Evolutionary conservation across 2,888 invertebrate genomes (phyloP).

Genomic region (Stenodera caucasica): DNA sequence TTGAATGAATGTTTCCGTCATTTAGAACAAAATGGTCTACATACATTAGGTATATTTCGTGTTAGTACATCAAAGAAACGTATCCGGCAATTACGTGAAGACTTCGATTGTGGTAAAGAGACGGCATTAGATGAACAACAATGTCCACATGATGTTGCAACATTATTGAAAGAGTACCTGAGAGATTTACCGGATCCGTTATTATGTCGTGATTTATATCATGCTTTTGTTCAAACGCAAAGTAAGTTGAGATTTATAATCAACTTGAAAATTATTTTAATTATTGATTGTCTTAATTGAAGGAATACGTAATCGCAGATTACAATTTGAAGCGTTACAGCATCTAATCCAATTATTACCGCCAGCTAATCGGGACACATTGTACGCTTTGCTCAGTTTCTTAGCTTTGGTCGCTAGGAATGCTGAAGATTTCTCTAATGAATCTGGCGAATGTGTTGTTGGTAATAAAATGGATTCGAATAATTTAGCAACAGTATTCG

Average conservation of each 20-base stretch:
- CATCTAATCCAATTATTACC: conserved; percentile 85
- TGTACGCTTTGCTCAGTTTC: conserved; percentile 80
- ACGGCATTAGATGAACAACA: conserved; percentile 74
- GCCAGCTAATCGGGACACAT: conserved; percentile 85
- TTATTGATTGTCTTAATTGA: too few relatives aligned
- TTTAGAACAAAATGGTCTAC: conserved; percentile 77
- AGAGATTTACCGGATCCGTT: conserved; percentile 91
- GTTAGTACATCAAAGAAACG: conserved; percentile 91
- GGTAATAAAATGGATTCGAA: conserved; percentile 95
- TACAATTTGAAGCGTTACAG: conserved; percentile 82
- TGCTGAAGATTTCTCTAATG: conserved; percentile 65
- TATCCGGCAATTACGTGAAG: conserved; percentile 88
- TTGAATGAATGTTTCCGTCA: conserved; percentile 80
- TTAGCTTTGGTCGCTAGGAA: conserved; percentile 75
- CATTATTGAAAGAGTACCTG: conserved; percentile 89
- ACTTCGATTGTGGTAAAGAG: conserved; percentile 82
- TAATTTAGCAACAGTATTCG: conserved; percentile 91
- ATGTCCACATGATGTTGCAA: conserved; percentile 92
- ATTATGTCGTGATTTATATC: conserved; percentile 85
- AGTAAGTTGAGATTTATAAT: too few relatives aligned
- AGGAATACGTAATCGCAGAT: conserved; percentile 81
- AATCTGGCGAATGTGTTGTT: conserved; percentile 57
- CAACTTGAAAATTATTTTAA: too few relatives aligned
- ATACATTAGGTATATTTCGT: conserved; percentile 87
- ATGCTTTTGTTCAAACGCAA: conserved; percentile 88